Evolutionary conservation across 1,140 invertebrate species (phyloP), one percentile per base, ranked within the genome.

Genomic region (Meloidogyne exigua): DNA sequence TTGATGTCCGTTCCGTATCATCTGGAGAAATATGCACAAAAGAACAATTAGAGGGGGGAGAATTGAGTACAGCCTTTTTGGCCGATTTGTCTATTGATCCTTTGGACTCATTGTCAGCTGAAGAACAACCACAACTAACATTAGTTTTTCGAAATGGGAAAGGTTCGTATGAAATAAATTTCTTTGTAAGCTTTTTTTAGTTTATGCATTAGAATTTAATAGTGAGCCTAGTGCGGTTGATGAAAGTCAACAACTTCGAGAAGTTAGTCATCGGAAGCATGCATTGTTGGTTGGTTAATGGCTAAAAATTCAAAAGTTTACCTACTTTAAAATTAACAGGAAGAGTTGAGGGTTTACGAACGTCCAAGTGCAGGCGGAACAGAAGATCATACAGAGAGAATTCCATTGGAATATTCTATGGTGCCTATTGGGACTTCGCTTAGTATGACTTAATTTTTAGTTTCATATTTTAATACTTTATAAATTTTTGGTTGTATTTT

Each of bases 201-300:
- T 81, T 15, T 69, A 26, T 28, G 80, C 81, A 49, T 13, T 81
- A 13, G 76, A 78, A 28, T 83, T 83, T 9, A 28, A 44, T 23
- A 80, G 49, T 21, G 81, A 83, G 21, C 25, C 36, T 11, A 39
- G 32, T 49, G 36, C 23, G 0, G 63, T 68, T 9, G 74, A 82
- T 18, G 67, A 42, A 39, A 44, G 66, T 12, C 44, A 72, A 42
- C 39, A 72, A 70, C 28, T 82, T 32, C 79, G 73, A 5, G 82
- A 82, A 42, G 80, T 72, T 28, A 81, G 82, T 67, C 81, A 82
- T 65, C 57, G 75, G 44, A 83, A 84, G 28, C 81, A 82, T 39
- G 72, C 80, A 42, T 63, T 82, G 63, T 39, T 82, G 69, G 80
- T 78, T 25, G 68, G 69, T 32, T 32, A 32, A 32, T 32, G 7